phyloP scores from a whole-genome alignment of 2,888 invertebrate species.

The Notodonta dromedarius region DNA sequence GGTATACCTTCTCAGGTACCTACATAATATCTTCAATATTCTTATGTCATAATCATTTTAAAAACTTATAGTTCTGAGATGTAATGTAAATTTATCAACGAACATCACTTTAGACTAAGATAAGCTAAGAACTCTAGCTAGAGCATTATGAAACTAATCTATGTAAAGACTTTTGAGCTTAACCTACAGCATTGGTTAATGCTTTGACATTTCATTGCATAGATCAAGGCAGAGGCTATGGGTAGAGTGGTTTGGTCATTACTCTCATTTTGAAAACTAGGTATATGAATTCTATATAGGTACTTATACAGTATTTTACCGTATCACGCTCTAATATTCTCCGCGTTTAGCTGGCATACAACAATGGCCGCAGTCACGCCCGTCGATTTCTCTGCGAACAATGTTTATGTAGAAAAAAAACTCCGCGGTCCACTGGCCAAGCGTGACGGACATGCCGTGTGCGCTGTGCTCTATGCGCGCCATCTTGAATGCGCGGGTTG shows the following conservation, averaged over 20 bases:
- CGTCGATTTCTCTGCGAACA: slow-evolving; percentile 82
- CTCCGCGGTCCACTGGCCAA: slow-evolving; percentile 69
- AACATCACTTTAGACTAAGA: too few species aligned
- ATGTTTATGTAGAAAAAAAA: slow-evolving; percentile 82
- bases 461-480: slow-evolving; percentile 75
- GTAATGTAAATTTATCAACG: too few species aligned
- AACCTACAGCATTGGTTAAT: too few species aligned
- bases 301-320: slow-evolving; percentile 67
- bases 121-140: too few species aligned
- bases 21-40: too few species aligned
- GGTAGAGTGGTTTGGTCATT: not conserved
- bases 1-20: not conserved
- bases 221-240: too few species aligned
- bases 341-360: slow-evolving; percentile 73
- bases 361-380: slow-evolving; percentile 80
- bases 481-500: slow-evolving; percentile 79
- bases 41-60: too few species aligned
- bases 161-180: too few species aligned
- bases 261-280: not conserved
- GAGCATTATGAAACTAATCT: too few species aligned
- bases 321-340: slow-evolving; percentile 81
- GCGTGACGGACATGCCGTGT: slow-evolving; percentile 78
- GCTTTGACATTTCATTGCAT: too few species aligned
- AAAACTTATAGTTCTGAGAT: too few species aligned
- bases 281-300: slow-evolving; percentile 31